Percentiles rank a stretch among this genome's conserved stretches.
These are phyloP conservation scores for Podarcis muralis DNA, from an alignment of 2,113 vertebrate genomes.

Conservation along the genomic window DNA sequence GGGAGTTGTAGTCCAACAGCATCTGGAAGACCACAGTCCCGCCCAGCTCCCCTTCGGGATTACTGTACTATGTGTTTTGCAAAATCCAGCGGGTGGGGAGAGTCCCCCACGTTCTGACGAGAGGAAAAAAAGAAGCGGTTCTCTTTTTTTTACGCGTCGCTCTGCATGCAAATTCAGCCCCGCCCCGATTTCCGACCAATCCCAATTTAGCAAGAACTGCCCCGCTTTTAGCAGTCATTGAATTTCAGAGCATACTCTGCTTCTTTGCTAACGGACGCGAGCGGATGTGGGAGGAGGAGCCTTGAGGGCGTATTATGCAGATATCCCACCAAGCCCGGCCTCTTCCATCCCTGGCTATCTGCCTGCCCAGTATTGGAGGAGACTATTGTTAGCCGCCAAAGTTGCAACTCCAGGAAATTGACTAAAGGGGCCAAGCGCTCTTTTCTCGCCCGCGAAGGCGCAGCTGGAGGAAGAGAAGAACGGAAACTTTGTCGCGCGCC, in stretches of 20 bases:
- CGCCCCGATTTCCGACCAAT: not conserved
- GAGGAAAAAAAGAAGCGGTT: no score
- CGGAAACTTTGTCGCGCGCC: not conserved
- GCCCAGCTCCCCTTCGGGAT: no score
- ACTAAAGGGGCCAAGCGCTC: not conserved
- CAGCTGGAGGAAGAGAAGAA: not conserved
- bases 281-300: not conserved
- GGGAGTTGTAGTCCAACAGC: no score
- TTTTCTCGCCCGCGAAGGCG: no score
- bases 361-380: conserved; percentile 40
- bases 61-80: no score
- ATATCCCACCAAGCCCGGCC: conserved; percentile 9
- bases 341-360: conserved; percentile 35
- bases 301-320: conserved; percentile 40
- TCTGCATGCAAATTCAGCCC: no score
- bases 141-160: no score
- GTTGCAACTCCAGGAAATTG: conserved; percentile 57
- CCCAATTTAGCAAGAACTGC: not conserved
- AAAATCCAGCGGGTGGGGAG: no score
- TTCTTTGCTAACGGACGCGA: fast-evolving
- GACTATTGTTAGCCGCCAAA: conserved; percentile 66
- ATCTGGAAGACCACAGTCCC: no score
- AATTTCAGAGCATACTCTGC: no score
- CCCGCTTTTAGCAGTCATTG: no score
- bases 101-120: no score